A percentile compares a stretch with the other conserved stretches of the same genome.
phyloP scores from a whole-genome alignment of 2,113 vertebrate species.

The Actenoides hombroni region DNA sequence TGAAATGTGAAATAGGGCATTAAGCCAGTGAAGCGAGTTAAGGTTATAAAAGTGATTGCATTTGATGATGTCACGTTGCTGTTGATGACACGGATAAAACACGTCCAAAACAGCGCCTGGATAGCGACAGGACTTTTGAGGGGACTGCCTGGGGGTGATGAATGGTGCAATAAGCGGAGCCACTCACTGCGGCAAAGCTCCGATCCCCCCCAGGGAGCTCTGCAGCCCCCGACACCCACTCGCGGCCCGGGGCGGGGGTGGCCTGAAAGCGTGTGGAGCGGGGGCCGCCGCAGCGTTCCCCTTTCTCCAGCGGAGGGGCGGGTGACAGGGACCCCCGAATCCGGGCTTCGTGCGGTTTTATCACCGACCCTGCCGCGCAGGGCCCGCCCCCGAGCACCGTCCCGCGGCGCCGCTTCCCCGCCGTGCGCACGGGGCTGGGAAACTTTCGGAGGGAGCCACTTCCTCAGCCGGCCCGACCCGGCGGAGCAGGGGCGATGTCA shows the following conservation, averaged over 20 bases:
- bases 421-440: not conserved
- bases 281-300: not conserved
- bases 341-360: not conserved
- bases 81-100: not conserved
- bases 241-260: too few relatives aligned
- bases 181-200: rapidly evolving
- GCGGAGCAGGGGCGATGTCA: not conserved
- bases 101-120: not conserved
- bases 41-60: not conserved
- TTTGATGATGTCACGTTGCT: not conserved
- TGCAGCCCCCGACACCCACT: too few relatives aligned
- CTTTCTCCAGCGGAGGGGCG: too few relatives aligned
- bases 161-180: rapidly evolving
- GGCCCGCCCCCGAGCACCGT: not conserved
- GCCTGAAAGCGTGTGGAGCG: too few relatives aligned
- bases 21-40: not conserved
- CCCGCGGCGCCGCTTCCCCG: not conserved
- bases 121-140: not conserved
- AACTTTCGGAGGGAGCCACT: not conserved
- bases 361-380: rapidly evolving
- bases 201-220: too few relatives aligned
- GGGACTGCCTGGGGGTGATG: too few relatives aligned
- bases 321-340: not conserved
- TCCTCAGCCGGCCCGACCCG: not conserved
- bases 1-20: not conserved